Evolutionary conservation across 2,113 vertebrate genomes (phyloP), one percentile per base, ranked within the genome.

Genomic region (Planiliza haematocheilus): DNA sequence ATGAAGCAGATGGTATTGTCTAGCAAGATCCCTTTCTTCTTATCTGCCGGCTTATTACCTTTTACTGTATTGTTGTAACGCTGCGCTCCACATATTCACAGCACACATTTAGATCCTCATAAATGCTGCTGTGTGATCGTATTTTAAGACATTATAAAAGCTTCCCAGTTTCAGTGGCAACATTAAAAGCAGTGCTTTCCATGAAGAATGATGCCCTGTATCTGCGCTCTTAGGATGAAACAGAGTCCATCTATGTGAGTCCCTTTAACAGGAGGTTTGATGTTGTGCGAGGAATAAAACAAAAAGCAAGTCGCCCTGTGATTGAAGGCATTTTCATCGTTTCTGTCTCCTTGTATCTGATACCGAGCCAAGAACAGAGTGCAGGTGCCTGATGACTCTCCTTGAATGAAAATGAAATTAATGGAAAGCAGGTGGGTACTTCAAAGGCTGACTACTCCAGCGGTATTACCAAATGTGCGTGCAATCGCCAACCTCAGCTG

Each of bases 351-450:
- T 71, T 48, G 57, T 73, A 68, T 79, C 62, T 80, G 71, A 80
- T 74, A 46, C 49, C 8, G 46, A 84, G 86, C 74, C 81, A 85
- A 74, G 68, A 72, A 70, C 63, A 70, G 65, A 79, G 64, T 81
- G 70, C 86, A 89, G 82, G 82, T 89, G 84, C 58, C 61, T 69
- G 76, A 83, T 77, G 81, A 81, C 77, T 86, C 80, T 67, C 70
- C 74, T 65, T 77, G 75, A 86, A 87, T 81, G 80, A 72, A 86
- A 86, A 87, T 84, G 21, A 72, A 84, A 86, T 89, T 75, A 89
- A 91, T 86, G 70, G 70, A 89, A 86, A 86, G 75, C 87, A 91
- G 87, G 80, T 87, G 86, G 84, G 69, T 70, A 82, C 86, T 86
- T 89, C 81, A 90, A 90, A 91, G 76, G 62, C 80, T 65, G 56